Base-by-base conservation (phyloP, 2,113 vertebrate genomes). In the Corythoichthys intestinalis region DNA sequence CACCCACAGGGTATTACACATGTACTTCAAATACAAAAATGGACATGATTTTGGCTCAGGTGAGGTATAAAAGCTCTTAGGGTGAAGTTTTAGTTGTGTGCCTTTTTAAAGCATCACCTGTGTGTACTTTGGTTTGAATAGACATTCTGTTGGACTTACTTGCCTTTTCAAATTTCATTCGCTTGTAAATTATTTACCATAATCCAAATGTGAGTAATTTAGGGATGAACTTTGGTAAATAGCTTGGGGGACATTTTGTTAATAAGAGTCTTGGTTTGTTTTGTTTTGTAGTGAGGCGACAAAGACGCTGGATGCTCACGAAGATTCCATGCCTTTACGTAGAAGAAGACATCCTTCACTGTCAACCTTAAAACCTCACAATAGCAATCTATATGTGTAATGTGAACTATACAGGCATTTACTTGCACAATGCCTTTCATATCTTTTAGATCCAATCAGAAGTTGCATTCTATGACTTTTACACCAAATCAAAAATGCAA, bases 241-340 rank as follows among this genome's bases (percentile, higher is more conserved):
- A 44, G 11, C 17, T 20, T n/a, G 17, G 6, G 20, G 41, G 7
- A 12, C 20, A 9, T 13, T 63, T 44, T 44, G 8, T 20, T 2
- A 68, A 61, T 8, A 7, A n/a, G 13, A 1, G 17, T 35, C 28
- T 44, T 47, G 39, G 11, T 14, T 11, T 20, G 20, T 35, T 59
- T 35, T 81, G 3, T 80, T 73, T 75, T 85, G 37, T 53, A 90
- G 88, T 90, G 80, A 88, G 66, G 37, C 79, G 17, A 61, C 44
- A 39, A 39, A 12, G 61, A 14, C 1, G 62, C 39, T 10, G 13
- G n/a, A 4, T 52, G 7, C 41, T 34, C 49, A 68, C 57, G 67
- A 39, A 38, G 52, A 41, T 28, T 20, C 41, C 53, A 46, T 15
- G 49, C 58, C 2, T 50, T 20, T 63, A 12, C 39, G 39, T 46